These are phyloP conservation scores for Atta cephalotes DNA, from an alignment of 1,140 invertebrate genomes.

Conservation along the genomic window DNA sequence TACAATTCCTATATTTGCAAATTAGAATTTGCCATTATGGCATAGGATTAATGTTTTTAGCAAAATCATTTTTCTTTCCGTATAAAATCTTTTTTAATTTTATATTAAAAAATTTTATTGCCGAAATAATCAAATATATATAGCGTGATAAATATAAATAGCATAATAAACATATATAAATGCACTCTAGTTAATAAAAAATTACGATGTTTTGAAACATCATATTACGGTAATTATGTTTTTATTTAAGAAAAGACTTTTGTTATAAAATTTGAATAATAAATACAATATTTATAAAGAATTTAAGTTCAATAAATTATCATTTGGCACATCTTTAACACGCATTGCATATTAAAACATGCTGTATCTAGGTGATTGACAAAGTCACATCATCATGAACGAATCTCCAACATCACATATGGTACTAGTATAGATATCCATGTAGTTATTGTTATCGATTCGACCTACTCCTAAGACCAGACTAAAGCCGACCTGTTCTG, in stretches of 20 bases:
- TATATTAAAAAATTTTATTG: not conserved
- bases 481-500: constrained; percentile 73
- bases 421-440: constrained; percentile 52
- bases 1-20: too few relatives aligned
- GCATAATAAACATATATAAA: not conserved
- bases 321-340: not conserved
- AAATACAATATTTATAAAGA: not conserved
- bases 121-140: not conserved
- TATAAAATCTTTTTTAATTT: not conserved
- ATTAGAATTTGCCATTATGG: too few relatives aligned
- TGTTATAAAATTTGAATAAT: not conserved
- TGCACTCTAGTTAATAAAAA: not conserved
- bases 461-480: constrained; percentile 76
- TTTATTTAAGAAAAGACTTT: not conserved
- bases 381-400: constrained; percentile 39
- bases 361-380: constrained; percentile 3
- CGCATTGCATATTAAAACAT: not conserved
- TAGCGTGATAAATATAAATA: not conserved
- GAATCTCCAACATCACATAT: constrained; percentile 22
- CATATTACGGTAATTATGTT: not conserved
- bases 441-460: constrained; percentile 79
- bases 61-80: not conserved
- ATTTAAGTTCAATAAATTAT: too few relatives aligned
- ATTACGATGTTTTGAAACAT: not conserved
- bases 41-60: too few relatives aligned